Evolutionary conservation across 2,797 vertebrate genomes (phyloP).

Genomic region (Myotis planiceps): DNA sequence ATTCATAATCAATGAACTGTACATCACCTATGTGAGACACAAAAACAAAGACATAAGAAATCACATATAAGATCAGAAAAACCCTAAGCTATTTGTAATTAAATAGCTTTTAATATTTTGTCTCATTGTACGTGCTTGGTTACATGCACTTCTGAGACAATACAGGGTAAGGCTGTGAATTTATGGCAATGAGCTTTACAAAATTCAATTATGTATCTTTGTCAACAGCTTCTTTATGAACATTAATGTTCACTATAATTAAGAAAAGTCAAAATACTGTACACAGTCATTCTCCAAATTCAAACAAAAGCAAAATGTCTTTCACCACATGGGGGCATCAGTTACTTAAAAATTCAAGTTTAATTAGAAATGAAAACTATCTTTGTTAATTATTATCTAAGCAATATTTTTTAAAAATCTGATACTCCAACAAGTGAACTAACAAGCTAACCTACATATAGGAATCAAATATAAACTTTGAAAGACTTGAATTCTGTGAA

Average conservation of each 20-base stretch:
- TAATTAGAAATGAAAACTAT: slow-evolving; percentile 32
- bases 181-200: slow-evolving; percentile 72
- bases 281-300: slow-evolving; percentile 52
- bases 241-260: background rate
- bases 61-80: slow-evolving; percentile 17
- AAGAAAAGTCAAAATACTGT: slow-evolving; percentile 29
- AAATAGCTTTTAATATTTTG: slow-evolving; percentile 62
- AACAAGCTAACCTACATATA: background rate
- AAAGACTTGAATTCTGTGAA: slow-evolving; percentile 20
- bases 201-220: slow-evolving; percentile 54
- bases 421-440: background rate
- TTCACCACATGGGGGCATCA: slow-evolving; percentile 85
- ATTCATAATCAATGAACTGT: slow-evolving; percentile 99
- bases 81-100: slow-evolving; percentile 71
- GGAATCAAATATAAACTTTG: slow-evolving; percentile 37
- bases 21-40: slow-evolving; percentile 92
- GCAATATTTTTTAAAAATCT: background rate
- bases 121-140: slow-evolving; percentile 57
- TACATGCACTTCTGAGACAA: slow-evolving; percentile 79
- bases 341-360: slow-evolving; percentile 71
- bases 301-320: slow-evolving; percentile 63
- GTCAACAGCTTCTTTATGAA: slow-evolving; percentile 68
- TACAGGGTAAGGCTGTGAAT: slow-evolving; percentile 78
- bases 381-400: slow-evolving; percentile 23
- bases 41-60: slow-evolving; percentile 85